Evolutionary conservation across 2,888 invertebrate genomes (phyloP).

Genomic region (Himalopsyche kuldschensis): DNA sequence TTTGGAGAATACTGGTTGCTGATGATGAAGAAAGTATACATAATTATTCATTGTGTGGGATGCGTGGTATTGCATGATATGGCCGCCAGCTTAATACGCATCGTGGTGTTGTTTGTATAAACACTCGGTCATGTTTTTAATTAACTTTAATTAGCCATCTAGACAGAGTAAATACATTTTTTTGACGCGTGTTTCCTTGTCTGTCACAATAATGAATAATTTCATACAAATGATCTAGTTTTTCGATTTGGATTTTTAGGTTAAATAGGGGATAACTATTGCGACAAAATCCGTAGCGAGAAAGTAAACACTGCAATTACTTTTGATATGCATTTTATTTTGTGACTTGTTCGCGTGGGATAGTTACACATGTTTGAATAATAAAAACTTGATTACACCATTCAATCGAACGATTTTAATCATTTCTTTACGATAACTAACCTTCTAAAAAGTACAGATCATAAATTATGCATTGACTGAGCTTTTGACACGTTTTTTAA

Average conservation of each 20-base stretch:
- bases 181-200: neutral
- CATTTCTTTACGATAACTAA: too few species aligned
- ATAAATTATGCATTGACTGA: too few species aligned
- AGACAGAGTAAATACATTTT: slow-evolving; percentile 15
- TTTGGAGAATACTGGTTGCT: too few species aligned
- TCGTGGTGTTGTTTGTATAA: slow-evolving; percentile 14
- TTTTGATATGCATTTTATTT: too few species aligned
- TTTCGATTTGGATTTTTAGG: neutral
- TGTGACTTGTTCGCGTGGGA: too few species aligned
- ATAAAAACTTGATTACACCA: too few species aligned
- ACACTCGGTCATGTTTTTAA: slow-evolving; percentile 28
- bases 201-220: neutral
- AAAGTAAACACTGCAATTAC: too few species aligned
- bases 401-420: too few species aligned
- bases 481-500: too few species aligned
- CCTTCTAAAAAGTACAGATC: too few species aligned
- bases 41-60: neutral
- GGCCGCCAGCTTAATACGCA: neutral
- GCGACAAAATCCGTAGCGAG: too few species aligned
- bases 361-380: too few species aligned
- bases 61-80: neutral
- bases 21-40: neutral
- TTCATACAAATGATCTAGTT: neutral
- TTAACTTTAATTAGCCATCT: slow-evolving; percentile 32
- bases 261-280: neutral